Evolutionary conservation across 2,888 invertebrate species (phyloP), one percentile per base, ranked within the genome.

Genomic region (Watsonalla cultraria): DNA sequence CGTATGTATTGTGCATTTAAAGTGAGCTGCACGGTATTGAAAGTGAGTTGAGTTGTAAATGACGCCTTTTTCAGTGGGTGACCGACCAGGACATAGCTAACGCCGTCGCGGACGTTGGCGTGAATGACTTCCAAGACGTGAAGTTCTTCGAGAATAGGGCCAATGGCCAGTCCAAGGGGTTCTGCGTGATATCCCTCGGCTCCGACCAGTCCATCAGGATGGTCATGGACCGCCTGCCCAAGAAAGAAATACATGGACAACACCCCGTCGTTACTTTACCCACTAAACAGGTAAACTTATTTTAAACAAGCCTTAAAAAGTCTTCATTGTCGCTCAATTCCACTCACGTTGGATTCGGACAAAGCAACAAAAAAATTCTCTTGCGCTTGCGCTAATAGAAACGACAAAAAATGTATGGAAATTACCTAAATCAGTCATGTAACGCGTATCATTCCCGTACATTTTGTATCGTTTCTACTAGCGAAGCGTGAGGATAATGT

Each of bases 71-170:
- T 60, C 88, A 98, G 98, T 99, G 98, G 98, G 99, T 98, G 53
- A 99, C 98, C 61, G 99, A 98, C 91, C 97, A 97, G 90, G 98
- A 99, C 79, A 95, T 99, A 64, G 95, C 96, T 51, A 97, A 98
- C 89, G 95, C 96, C n/a, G 93, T 99, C 58, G 93, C 94, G 52
- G 95, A 95, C 65, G 92, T 97, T 68, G 99, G 99, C 50, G 96
- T 99, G 6, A 93, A 92, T 54, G 99, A 99, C 89, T 95, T 99
- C 76, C 93, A 98, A 74, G 99, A 99, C 82, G 98, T 99, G 45
- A 99, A 99, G 90, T 99, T 99, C 91, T 99, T 99, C 91, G 99
- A 99, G 89, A 99, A 99, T 91, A 94, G 99, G 73, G 96, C 98
- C 42, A 99, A 99, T 91, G 99, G 99, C 34, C 99, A 99, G 86